phyloP scores from a whole-genome alignment of 2,888 invertebrate genomes.

The Chaitophorus viminalis region DNA sequence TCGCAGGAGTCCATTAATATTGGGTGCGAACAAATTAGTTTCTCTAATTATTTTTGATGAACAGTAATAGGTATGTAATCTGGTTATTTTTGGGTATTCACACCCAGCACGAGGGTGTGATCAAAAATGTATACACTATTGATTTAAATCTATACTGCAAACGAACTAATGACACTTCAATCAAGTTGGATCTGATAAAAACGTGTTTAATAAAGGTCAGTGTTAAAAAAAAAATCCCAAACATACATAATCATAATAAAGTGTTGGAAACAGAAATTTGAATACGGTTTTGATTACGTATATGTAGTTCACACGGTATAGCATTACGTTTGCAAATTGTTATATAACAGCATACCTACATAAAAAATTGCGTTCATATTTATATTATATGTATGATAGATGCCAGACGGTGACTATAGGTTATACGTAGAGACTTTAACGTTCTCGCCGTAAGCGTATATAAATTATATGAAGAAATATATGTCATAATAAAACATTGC shows the following conservation, averaged over 20 bases:
- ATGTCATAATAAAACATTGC: background rate
- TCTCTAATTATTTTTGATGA: background rate
- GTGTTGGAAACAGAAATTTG: background rate
- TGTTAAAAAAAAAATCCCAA: background rate
- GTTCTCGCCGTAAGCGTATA: background rate
- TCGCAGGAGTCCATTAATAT: background rate
- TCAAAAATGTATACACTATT: background rate
- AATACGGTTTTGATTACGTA: background rate
- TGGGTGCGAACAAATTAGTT: constrained; percentile 21
- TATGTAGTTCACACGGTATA: background rate
- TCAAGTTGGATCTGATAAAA: constrained; percentile 1
- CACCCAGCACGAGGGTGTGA: background rate
- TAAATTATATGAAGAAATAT: background rate
- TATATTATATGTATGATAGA: background rate
- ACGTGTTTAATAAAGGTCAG: background rate
- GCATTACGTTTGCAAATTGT: background rate
- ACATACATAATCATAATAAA: background rate
- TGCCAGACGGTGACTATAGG: background rate
- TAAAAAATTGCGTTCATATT: background rate
- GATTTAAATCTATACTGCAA: background rate
- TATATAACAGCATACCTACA: background rate
- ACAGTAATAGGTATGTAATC: constrained; percentile 6
- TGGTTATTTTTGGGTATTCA: background rate
- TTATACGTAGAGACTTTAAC: background rate
- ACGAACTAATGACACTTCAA: background rate